Percentiles rank a stretch among this genome's conserved stretches.
Conservation (phyloP, 2,888 invertebrate species). For the Standfussiana lucernea region DNA sequence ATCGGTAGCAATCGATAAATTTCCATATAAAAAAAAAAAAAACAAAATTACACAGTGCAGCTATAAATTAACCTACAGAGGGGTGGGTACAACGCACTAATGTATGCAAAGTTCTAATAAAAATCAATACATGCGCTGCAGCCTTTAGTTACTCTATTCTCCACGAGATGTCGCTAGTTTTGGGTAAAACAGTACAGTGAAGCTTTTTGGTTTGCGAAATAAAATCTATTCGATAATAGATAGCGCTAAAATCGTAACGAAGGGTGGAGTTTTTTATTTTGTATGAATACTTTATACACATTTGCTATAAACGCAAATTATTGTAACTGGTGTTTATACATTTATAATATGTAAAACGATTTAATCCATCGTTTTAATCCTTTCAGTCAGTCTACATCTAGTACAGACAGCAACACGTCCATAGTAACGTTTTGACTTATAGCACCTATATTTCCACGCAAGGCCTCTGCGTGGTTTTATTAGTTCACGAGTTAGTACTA, state of each 20-base stretch:
- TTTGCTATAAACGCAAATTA: neutral
- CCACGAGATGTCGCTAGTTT: conserved; percentile 72
- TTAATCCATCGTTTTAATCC: neutral
- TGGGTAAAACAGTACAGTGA: conserved; percentile 34
- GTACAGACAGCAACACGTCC: neutral
- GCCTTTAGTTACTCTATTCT: conserved; percentile 63
- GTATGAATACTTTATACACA: neutral
- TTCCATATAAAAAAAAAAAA: conserved; percentile 13
- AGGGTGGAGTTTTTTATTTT: conserved; percentile 27
- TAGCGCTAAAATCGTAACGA: conserved; percentile 26
- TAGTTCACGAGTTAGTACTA: neutral
- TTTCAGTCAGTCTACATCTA: neutral
- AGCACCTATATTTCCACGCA: neutral
- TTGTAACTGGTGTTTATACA: neutral
- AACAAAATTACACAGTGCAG: conserved; percentile 37
- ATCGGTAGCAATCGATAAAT: conserved; percentile 14
- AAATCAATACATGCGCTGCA: conserved; percentile 64
- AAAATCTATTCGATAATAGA: conserved; percentile 45
- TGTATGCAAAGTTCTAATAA: conserved; percentile 55
- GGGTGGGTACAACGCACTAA: conserved; percentile 42
- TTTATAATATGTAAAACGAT: neutral
- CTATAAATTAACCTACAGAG: conserved; percentile 52
- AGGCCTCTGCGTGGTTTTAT: neutral
- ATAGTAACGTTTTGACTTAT: neutral
- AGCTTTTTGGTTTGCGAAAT: neutral